Percentiles rank a stretch among this genome's conserved stretches.
These are phyloP conservation scores for Dryobotodes eremita DNA, from an alignment of 2,888 invertebrate genomes.

Conservation along the genomic window DNA sequence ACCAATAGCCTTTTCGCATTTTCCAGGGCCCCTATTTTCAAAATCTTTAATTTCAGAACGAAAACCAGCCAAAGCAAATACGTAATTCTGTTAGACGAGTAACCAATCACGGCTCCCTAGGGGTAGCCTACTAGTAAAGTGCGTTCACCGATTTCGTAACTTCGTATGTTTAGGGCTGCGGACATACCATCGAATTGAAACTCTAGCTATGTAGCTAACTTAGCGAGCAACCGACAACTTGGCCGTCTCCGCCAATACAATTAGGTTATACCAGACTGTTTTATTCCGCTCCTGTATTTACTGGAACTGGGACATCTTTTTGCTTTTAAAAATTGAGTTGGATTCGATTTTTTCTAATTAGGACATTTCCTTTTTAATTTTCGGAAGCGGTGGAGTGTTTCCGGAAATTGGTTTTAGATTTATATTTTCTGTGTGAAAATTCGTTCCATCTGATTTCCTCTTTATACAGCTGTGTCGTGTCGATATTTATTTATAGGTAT, in stretches of 20 bases:
- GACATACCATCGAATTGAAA: background rate
- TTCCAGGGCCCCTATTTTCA: too few relatives aligned
- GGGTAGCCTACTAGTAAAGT: background rate
- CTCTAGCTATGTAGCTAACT: background rate
- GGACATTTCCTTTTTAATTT: conserved; percentile 17
- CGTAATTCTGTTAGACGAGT: background rate
- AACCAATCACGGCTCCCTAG: conserved; percentile 17
- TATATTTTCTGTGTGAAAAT: background rate
- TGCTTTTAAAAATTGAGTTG: conserved; percentile 35
- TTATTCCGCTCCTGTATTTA: conserved; percentile 24
- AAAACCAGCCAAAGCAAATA: too few relatives aligned
- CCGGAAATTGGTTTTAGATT: background rate
- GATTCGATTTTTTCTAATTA: conserved; percentile 3
- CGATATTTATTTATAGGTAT: background rate
- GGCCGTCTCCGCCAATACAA: conserved; percentile 29
- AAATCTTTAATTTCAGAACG: too few relatives aligned
- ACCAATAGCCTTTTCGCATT: too few relatives aligned
- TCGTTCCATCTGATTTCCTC: background rate
- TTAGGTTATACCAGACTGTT: conserved; percentile 26
- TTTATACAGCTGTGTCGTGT: background rate
- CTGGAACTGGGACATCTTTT: conserved; percentile 17
- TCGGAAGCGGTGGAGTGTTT: conserved; percentile 6
- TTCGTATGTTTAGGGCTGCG: background rate
- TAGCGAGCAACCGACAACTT: conserved; percentile 23
- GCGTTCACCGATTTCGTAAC: background rate